These are phyloP conservation scores for Meiosimyza decipiens DNA, from an alignment of 2,888 invertebrate species.

Conservation along the genomic window DNA sequence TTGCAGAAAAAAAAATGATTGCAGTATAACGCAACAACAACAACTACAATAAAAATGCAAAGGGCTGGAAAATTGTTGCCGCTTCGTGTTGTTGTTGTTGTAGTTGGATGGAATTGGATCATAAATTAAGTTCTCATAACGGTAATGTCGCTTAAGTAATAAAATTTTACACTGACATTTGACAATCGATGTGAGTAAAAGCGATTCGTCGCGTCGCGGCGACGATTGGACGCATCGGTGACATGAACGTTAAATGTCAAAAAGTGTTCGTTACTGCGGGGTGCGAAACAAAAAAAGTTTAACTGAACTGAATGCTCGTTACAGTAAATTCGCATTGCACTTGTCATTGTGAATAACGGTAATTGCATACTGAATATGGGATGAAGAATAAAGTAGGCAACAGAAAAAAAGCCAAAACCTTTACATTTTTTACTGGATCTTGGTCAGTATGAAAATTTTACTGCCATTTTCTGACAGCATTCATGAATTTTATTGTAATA, in stretches of 20 bases:
- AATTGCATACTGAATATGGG: not conserved
- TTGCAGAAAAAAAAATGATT: slow-evolving; percentile 56
- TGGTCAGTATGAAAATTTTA: slow-evolving; percentile 6
- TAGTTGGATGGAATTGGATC: slow-evolving; percentile 49
- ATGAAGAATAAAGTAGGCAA: slow-evolving; percentile 3
- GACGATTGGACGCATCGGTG: slow-evolving; percentile 28
- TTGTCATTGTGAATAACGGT: slow-evolving; percentile 26
- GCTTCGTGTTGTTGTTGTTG: slow-evolving; percentile 47
- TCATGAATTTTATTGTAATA: too few species aligned
- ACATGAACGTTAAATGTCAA: slow-evolving; percentile 38
- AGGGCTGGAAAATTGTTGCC: slow-evolving; percentile 41
- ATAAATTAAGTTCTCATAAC: slow-evolving; percentile 67
- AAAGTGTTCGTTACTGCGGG: slow-evolving; percentile 16
- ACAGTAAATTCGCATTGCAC: slow-evolving; percentile 26
- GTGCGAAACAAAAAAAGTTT: slow-evolving; percentile 1
- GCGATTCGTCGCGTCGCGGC: slow-evolving; percentile 37
- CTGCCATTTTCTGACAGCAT: slow-evolving; percentile 3
- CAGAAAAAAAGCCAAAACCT: not conserved
- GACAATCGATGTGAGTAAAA: slow-evolving; percentile 58
- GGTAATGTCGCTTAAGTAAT: slow-evolving; percentile 62
- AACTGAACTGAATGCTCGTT: not conserved
- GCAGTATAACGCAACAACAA: slow-evolving; percentile 44
- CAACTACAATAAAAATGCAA: slow-evolving; percentile 41
- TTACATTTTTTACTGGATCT: slow-evolving; percentile 4
- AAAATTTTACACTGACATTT: slow-evolving; percentile 65